Percentiles rank a stretch among this genome's conserved stretches.
Conservation (phyloP, 64 coral and sea anemone species). For the Stichodactyla helianthus region DNA sequence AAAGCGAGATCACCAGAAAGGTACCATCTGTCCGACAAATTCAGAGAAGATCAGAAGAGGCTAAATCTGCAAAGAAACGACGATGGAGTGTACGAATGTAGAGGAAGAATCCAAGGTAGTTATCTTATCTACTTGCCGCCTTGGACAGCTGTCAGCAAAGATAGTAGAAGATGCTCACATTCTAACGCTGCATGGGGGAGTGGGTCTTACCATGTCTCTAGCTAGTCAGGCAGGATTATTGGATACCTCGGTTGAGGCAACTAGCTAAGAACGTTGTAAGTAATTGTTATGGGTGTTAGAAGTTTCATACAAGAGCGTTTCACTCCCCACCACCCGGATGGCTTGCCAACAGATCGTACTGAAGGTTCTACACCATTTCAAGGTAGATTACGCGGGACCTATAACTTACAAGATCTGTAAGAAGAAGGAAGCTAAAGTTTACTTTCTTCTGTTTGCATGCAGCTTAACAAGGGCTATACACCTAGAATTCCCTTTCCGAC, state of each 20-base stretch:
- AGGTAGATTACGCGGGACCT: not conserved
- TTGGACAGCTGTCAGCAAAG: constrained; percentile 17
- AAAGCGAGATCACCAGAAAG: constrained; percentile 37
- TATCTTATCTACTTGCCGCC: constrained; percentile 46
- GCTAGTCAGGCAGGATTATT: constrained; percentile 9
- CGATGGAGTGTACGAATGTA: constrained; percentile 31
- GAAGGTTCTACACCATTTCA: constrained; percentile 7
- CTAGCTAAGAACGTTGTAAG: constrained; percentile 24
- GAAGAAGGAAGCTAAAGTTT: not conserved
- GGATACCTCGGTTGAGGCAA: constrained; percentile 40
- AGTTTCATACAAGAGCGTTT: not conserved
- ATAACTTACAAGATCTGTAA: too few species aligned
- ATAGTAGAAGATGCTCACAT: constrained; percentile 37
- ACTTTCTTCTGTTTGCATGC: not conserved
- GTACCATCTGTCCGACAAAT: constrained; percentile 21
- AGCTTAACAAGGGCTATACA: constrained; percentile 5
- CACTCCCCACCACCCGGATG: constrained; percentile 20
- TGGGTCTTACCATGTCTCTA: constrained; percentile 49
- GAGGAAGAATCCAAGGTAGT: constrained; percentile 47
- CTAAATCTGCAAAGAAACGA: constrained; percentile 49
- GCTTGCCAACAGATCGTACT: constrained; percentile 22
- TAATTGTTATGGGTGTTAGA: constrained; percentile 43
- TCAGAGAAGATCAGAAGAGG: constrained; percentile 16
- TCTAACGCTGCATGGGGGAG: constrained; percentile 45
- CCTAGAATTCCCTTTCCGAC: not conserved